Evolutionary conservation across 2,797 vertebrate species (phyloP), one percentile per base, ranked within the genome.

Genomic region (Pterois miles): DNA sequence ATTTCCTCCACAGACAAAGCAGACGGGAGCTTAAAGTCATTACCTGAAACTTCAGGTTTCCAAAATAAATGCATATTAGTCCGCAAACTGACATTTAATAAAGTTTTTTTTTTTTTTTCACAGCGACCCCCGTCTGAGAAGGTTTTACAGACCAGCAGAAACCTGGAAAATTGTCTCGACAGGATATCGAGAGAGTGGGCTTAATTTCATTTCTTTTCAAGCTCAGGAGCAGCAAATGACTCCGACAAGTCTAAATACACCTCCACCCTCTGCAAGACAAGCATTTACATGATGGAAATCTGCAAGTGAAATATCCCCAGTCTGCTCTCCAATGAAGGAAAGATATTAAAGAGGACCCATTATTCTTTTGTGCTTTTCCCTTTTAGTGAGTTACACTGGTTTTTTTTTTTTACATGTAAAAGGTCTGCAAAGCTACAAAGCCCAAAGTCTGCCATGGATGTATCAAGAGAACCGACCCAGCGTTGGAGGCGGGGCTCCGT

Each of bases 161-260:
- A 74, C 38, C 27, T 20, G 38, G 80, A 53, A 83, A 76, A 85
- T 82, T 72, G 82, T 81, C 86, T 85, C 86, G 23, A 43, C 75
- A 33, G 86, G 89, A 71, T 11, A 27, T 56, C 6, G 11, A 56
- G 57, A 48, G 48, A 62, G 69, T 72, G 48, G 58, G 72, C 2
- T 76, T 81, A 18, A 79, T 86, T 84, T 87, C 38, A 84, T 84
- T 81, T 74, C 74, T 74, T 65, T 70, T 72, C 46, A 70, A 81
- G 66, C 52, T 83, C 29, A 13, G 59, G 36, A 85, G 66, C 29
- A 53, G 60, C 82, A 80, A 81, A 81, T 81, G 43, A 79, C 25
- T 23, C 50, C 56, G 76, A 81, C 79, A 76, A 65, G 43, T 0
- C 63, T 62, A 57, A 80, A 84, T 12, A 80, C 76, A 38, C 33